Evolutionary conservation across 2,888 invertebrate species (phyloP).

Genomic region (Argyresthia albistria): DNA sequence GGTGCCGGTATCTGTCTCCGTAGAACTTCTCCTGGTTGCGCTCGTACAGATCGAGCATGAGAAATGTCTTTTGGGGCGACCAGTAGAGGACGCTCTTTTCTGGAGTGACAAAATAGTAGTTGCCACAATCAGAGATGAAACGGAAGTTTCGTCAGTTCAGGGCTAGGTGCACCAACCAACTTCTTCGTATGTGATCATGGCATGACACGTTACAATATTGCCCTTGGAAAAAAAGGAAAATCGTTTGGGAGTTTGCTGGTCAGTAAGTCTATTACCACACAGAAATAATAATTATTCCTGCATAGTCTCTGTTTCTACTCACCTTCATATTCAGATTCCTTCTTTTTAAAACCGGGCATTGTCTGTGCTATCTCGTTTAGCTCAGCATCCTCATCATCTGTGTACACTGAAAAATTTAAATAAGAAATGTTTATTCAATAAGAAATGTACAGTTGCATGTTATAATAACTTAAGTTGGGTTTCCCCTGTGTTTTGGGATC

Average conservation of each 20-base stretch:
- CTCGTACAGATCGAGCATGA: slow-evolving; percentile 5
- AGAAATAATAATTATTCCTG: background rate
- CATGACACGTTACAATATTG: no score
- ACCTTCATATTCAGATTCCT: background rate
- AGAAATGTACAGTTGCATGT: no score
- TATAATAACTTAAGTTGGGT: no score
- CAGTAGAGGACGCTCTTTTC: background rate
- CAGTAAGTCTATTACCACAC: background rate
- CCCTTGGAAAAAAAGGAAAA: no score
- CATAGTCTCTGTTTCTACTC: no score
- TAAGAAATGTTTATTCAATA: no score
- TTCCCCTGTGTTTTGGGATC: no score
- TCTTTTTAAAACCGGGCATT: background rate
- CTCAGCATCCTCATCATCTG: slow-evolving; percentile 5
- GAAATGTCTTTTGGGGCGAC: background rate
- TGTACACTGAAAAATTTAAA: background rate
- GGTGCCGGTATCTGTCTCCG: background rate
- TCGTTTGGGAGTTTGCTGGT: no score
- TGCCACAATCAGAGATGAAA: no score
- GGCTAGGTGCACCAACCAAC: no score
- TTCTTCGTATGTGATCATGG: no score
- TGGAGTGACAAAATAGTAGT: background rate
- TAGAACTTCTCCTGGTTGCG: background rate
- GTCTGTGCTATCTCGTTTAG: background rate
- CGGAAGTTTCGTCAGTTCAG: no score